Evolutionary conservation across 2,113 vertebrate species (phyloP), one percentile per base, ranked within the genome.

Genomic region (Hydrolagus affinis): DNA sequence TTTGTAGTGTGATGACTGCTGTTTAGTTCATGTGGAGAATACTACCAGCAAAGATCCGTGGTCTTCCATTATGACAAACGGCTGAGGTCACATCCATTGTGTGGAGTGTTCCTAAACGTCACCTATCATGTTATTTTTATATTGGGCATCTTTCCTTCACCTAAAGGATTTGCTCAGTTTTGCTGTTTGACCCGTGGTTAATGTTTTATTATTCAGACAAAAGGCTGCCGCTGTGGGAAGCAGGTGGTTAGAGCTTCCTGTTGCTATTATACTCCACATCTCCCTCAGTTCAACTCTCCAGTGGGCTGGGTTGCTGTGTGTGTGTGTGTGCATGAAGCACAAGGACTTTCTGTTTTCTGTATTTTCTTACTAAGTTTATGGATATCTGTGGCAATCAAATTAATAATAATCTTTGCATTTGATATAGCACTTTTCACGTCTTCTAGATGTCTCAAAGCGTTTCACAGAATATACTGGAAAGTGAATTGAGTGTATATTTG

Each of bases 201-300:
- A 73, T 73, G 28, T 74, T 44, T 74, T 74, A 7, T 44, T 74
- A 32, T 73, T 73, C 17, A 19, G 72, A 74, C 72, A 74, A 32
- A 73, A 44, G 30, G 30, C 30, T 74, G 72, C 44, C 44, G 30
- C 17, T 44, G 15, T 74, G 72, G 72, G 28, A 74, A 74, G 44
- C 12, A 21, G 72, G 6, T 74, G 72, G 72, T 74, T 44, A 28
- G 72, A 32, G 14, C 15, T 74, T 74, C 30, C 72, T 74, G 72
- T 74, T 74, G 44, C 30, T 21, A 0, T 74, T 74, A 44, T 30
- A 74, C 28, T 74, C 8, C 0, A 17, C 44, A 14, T 3, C 14
- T 56, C 11, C 70, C 28, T 3, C 23, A 72, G 30, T 74, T 14
- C 15, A 14, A 44, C 44, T 74, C 17, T 11, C 30, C 32, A 74